Evolutionary conservation across 2,888 invertebrate species (phyloP), one percentile per base, ranked within the genome.

Genomic region (Ormia ochracea): DNA sequence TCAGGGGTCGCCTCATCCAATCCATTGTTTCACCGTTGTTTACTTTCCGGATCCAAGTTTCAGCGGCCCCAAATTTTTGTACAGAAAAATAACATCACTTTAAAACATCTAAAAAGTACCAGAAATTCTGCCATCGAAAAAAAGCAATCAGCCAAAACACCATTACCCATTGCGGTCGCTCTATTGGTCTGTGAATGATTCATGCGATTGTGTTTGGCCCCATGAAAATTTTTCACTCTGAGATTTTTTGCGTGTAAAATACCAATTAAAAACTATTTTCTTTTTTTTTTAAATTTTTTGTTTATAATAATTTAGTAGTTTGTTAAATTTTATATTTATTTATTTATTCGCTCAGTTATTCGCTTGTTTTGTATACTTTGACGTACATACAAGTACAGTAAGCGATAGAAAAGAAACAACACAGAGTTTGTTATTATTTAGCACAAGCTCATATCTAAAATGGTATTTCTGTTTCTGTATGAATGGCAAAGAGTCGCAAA

Each of bases 361-460:
- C 54, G 31, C 26, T 31, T 17, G 65, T 23, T 58, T 38, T 36
- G 17, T 36, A n/a, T n/a, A n/a, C 9, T 36, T 1, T 69, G 48
- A 48, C 23, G 10, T 56, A 63, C 23, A 6, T 56, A 63, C 36
- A 61, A 61, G 63, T 69, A 10, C 23, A 48, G 23, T 38, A 38
- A 48, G 61, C 26, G 28, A n/a, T 69, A 21, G 43, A 63, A 56
- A 14, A 54, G 21, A 28, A 69, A 69, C 19, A 31, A 10, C 10
- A 50, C 14, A 70, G 31, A 28, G 45, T 69, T 76, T 52, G 68
- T 68, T 76, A n/a, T n/a, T n/a, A 80, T 76, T 80, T 76, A 76
- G 80, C 80, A 80, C 76, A 80, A 76, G 76, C 80, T 80, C 72
- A 58, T 80, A 69, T 80, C 76, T 73, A 76, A 80, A 76, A 68